Evolutionary conservation across 2,113 vertebrate genomes (phyloP), one percentile per base, ranked within the genome.

Genomic region (Ammospiza nelsoni): DNA sequence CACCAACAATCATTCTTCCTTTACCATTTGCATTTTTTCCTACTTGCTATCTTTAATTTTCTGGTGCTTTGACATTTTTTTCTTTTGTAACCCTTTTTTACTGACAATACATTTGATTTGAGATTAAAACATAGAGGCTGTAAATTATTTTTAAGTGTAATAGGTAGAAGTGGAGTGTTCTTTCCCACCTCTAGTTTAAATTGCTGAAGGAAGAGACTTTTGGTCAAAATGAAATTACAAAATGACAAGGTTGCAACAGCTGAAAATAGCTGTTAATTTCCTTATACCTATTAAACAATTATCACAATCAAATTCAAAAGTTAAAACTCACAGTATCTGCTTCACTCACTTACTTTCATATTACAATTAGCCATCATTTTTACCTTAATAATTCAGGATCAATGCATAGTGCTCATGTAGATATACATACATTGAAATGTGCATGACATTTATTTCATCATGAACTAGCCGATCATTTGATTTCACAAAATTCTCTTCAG

Each of bases 71-170:
- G 66, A 96, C 96, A 28, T 92, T 94, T 95, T 91, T 87, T 86
- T 82, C 25, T 71, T 95, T 81, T 79, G 79, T 98, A 98, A 98
- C 94, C 95, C 39, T 93, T 96, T 96, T 91, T 95, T 91, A 98
- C 92, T 97, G 96, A 97, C 84, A 95, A 94, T 84, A 86, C 13
- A 80, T 98, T 94, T 98, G 97, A 96, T 97, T 91, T 97, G 96
- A 97, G 76, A 83, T 95, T 92, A 90, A 81, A 95, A 90, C 43
- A 58, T n/a, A 67, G 73, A 90, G 96, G 33, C 82, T 94, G 37
- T 94, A 84, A 95, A 96, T 92, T 72, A 87, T 84, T 93, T 94
- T 59, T 51, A 92, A 49, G 28, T 89, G 20, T 93, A 58, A 11
- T 76, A 87, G 33, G 81, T 48, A 74, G 61, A 61, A 92, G 78